Evolutionary conservation across 2,113 vertebrate genomes (phyloP).

Genomic region (Dipodomys stephensi): DNA sequence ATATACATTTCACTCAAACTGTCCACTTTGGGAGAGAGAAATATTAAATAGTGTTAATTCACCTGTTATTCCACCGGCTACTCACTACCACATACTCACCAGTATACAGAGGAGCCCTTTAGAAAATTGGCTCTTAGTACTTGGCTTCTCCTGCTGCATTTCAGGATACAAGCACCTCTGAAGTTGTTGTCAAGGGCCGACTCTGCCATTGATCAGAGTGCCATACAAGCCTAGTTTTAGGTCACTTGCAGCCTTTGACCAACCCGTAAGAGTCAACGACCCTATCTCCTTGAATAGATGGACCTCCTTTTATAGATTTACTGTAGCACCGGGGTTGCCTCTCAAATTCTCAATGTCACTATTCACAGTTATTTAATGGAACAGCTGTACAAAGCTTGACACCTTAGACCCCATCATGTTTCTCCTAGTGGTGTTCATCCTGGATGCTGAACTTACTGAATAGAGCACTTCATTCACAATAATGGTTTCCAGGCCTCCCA

Average conservation of each 20-base stretch:
- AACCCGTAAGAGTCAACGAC: neutral
- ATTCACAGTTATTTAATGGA: neutral
- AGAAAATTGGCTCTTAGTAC: neutral
- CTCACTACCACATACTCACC: no score
- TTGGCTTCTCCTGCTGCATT: neutral
- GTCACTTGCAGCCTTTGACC: neutral
- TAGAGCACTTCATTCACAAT: neutral
- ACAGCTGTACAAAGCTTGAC: neutral
- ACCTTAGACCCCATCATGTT: neutral
- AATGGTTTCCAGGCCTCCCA: neutral
- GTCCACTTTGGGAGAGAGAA: neutral
- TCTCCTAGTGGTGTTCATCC: neutral
- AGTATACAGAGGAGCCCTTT: neutral
- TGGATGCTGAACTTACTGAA: rapidly evolving
- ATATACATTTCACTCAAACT: neutral
- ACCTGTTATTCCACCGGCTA: neutral
- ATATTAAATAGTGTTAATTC: neutral
- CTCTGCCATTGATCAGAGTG: neutral
- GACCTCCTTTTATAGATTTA: neutral
- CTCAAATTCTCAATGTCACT: neutral
- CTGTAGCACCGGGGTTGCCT: neutral
- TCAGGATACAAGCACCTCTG: neutral
- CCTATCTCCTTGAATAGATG: neutral
- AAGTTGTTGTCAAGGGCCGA: neutral
- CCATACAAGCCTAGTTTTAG: neutral